Conservation (phyloP, 2,113 vertebrate genomes). For the Todiramphus chloris region DNA sequence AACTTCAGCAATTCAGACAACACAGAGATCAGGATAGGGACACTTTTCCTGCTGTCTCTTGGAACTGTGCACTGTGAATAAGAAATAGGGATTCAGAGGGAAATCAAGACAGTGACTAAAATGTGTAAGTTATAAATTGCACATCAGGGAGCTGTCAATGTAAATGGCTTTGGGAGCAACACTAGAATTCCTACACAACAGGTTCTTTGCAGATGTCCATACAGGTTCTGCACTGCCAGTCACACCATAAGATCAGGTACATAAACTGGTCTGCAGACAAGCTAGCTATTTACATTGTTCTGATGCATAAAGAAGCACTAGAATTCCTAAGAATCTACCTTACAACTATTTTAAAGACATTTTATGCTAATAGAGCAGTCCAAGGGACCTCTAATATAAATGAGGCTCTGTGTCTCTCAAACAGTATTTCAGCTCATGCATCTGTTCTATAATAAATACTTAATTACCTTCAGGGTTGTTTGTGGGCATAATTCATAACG, state of each 20-base stretch:
- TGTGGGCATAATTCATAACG: constrained; percentile 15
- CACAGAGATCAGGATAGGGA: neutral
- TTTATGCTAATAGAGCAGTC: neutral
- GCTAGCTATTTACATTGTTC: neutral
- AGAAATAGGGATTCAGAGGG: neutral
- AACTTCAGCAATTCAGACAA: neutral
- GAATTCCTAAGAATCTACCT: neutral
- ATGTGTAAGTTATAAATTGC: neutral
- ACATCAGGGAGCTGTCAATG: neutral
- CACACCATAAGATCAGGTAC: neutral
- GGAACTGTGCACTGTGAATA: neutral
- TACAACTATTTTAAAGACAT: neutral
- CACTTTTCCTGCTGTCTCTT: neutral
- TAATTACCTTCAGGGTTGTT: constrained; percentile 12
- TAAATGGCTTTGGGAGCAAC: neutral
- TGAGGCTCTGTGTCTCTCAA: neutral
- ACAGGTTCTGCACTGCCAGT: neutral
- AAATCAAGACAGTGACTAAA: neutral
- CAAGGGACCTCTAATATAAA: neutral
- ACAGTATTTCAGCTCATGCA: neutral
- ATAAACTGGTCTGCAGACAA: neutral
- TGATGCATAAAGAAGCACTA: neutral
- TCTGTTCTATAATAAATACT: constrained; percentile 34
- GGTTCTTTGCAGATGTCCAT: neutral
- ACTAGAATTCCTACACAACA: neutral